Evolutionary conservation across 2,113 vertebrate genomes (phyloP).

Genomic region (Tupaia chinensis): DNA sequence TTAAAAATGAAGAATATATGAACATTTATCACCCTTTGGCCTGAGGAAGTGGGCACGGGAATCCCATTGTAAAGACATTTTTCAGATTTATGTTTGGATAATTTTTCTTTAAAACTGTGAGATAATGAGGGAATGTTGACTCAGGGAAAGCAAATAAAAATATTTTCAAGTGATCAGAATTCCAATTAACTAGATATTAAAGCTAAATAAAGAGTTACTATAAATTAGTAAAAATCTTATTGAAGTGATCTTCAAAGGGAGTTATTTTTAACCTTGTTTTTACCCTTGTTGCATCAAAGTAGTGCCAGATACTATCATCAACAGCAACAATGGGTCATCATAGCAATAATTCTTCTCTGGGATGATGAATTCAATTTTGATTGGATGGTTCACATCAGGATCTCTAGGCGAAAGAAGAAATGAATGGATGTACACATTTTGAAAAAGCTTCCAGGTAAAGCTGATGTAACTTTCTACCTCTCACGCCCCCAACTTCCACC

Average conservation of each 20-base stretch:
- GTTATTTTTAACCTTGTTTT: slow-evolving; percentile 7
- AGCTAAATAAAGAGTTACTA: neutral
- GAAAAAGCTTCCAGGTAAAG: neutral
- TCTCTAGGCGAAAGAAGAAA: neutral
- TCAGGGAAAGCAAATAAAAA: slow-evolving; percentile 2
- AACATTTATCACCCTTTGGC: neutral
- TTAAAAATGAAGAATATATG: neutral
- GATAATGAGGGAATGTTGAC: slow-evolving; percentile 11
- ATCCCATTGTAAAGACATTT: neutral
- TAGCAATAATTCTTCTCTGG: neutral
- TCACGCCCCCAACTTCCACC: neutral
- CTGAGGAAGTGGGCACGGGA: neutral
- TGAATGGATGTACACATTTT: neutral
- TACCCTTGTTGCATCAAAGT: neutral
- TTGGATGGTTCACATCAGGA: neutral
- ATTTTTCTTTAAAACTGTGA: slow-evolving; percentile 44
- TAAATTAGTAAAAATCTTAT: slow-evolving; percentile 1
- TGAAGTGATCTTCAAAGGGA: neutral
- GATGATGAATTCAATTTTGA: neutral
- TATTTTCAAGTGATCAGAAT: slow-evolving; percentile 2
- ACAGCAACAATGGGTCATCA: neutral
- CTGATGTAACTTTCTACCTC: neutral
- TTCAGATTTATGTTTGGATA: slow-evolving; percentile 39
- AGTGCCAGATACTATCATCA: neutral
- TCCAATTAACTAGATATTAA: neutral